phyloP scores from a whole-genome alignment of 2,797 vertebrate species.

The Iguana delicatissima region DNA sequence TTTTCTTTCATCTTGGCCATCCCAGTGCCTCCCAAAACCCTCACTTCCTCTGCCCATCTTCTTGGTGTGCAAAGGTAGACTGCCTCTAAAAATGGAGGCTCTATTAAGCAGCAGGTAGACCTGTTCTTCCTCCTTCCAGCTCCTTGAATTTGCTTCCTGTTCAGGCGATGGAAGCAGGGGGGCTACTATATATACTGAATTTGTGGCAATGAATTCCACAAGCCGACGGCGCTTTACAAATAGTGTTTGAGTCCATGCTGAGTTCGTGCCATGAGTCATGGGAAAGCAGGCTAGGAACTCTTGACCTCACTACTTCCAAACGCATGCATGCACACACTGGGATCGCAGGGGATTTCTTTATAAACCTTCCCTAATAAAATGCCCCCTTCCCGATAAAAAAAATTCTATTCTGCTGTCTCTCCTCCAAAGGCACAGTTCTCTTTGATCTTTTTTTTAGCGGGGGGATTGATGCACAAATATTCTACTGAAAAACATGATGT shows the following conservation, averaged over 20 bases:
- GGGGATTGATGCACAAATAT: too few species aligned
- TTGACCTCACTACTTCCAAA: neutral
- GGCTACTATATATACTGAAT: neutral
- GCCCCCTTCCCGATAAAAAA: neutral
- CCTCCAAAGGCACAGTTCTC: too few species aligned
- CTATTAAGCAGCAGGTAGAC: neutral
- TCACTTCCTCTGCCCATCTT: too few species aligned
- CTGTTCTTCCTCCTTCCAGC: neutral
- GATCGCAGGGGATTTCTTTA: neutral
- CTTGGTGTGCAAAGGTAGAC: neutral
- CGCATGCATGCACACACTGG: too few species aligned
- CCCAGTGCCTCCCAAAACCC: too few species aligned
- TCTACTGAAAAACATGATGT: too few species aligned
- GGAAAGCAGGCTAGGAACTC: too few species aligned
- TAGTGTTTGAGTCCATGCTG: neutral
- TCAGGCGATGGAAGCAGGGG: too few species aligned
- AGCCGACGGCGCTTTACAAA: neutral
- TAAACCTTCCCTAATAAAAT: too few species aligned
- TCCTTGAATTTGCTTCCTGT: neutral
- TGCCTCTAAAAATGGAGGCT: slow-evolving; percentile 3
- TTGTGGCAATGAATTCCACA: neutral
- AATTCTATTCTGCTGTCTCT: neutral
- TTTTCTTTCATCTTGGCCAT: too few species aligned
- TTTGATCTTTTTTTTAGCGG: too few species aligned
- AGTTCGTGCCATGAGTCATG: neutral